Evolutionary conservation across 2,888 invertebrate species (phyloP).

Genomic region (Macrosoma leucophasiata): DNA sequence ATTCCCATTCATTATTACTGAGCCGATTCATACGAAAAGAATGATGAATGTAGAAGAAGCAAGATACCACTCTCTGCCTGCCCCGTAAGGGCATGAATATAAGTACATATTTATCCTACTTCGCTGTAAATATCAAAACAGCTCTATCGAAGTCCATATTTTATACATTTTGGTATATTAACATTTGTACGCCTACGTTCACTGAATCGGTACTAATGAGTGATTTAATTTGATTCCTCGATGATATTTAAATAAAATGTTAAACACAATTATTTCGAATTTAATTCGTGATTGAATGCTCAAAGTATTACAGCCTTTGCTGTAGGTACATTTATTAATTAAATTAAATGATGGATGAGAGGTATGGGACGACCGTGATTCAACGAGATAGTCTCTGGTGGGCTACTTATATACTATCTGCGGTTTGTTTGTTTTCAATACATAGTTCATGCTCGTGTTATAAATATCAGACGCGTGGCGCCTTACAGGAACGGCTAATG

Average conservation of each 20-base stretch:
- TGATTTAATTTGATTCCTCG: slow-evolving; percentile 38
- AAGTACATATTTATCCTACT: no score
- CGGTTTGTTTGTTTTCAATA: slow-evolving; percentile 13
- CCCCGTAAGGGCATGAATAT: no score
- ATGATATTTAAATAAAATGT: slow-evolving; percentile 74
- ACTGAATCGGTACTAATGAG: neutral
- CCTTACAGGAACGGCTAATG: neutral
- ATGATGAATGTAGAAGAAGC: no score
- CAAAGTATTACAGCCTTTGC: slow-evolving; percentile 2
- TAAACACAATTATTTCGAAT: slow-evolving; percentile 82
- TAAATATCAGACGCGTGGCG: slow-evolving; percentile 24
- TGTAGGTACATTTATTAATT: slow-evolving; percentile 4
- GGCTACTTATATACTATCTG: slow-evolving; percentile 7
- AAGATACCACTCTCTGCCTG: no score
- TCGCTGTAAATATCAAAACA: no score
- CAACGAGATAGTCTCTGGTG: neutral
- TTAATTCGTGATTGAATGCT: slow-evolving; percentile 72
- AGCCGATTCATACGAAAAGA: no score
- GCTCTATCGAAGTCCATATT: neutral
- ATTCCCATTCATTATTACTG: no score
- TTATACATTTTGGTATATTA: neutral
- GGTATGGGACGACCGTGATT: no score
- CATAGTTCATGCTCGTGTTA: slow-evolving; percentile 23
- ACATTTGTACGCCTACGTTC: neutral
- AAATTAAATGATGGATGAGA: slow-evolving; percentile 10